These are phyloP conservation scores for Copsychus sechellarum DNA, from an alignment of 2,113 vertebrate genomes.

Conservation along the genomic window DNA sequence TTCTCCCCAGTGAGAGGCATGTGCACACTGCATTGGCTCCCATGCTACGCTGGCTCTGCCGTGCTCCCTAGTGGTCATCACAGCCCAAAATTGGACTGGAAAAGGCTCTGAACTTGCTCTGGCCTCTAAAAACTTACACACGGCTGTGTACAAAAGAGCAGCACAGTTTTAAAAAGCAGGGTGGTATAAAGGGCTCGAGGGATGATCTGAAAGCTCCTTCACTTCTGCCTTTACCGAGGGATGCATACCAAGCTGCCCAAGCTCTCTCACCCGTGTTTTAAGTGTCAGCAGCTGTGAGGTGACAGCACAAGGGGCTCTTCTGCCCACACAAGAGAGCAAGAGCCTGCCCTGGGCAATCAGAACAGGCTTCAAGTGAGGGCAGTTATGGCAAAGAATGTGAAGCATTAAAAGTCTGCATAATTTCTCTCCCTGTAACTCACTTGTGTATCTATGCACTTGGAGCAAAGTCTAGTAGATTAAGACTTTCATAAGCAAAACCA, in stretches of 20 bases:
- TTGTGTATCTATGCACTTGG: fast-evolving
- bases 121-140: neutral
- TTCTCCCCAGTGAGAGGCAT: neutral
- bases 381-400: neutral
- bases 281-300: neutral
- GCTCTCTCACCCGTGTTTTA: neutral
- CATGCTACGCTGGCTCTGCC: constrained; percentile 31
- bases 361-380: neutral
- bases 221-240: neutral
- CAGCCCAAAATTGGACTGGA: neutral
- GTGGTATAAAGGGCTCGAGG: neutral
- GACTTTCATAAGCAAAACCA: neutral
- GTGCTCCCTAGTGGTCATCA: constrained; percentile 64
- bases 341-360: neutral
- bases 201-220: neutral
- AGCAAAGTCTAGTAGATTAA: neutral
- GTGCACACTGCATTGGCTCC: neutral
- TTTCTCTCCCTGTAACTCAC: neutral
- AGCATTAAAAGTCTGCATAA: neutral
- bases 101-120: neutral
- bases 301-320: neutral
- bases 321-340: neutral
- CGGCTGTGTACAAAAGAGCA: neutral
- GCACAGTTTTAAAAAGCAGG: neutral
- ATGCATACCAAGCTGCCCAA: neutral